Base-by-base conservation (phyloP, 2,113 vertebrate species). In the Odocoileus hemionus region DNA sequence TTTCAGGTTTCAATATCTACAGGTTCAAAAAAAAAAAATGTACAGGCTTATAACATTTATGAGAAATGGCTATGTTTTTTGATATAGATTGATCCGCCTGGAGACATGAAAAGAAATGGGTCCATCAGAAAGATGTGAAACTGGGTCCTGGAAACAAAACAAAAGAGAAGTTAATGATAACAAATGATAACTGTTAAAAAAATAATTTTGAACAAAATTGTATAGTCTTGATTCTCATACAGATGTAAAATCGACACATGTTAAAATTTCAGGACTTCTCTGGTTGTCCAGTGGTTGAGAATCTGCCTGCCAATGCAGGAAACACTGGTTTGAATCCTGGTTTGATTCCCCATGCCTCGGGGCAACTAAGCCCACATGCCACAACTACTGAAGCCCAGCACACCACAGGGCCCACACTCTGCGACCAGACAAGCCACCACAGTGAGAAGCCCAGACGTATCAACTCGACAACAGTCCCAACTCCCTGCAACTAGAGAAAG, bases 111-210 rank as follows among this genome's bases (percentile, higher is more conserved):
- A 92, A 54, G 30, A 88, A 92, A 79, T 4, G 78, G 1, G 15
- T 60, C 80, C 33, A 43, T 85, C 64, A 89, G 28, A 94, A 83
- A 96, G 39, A 89, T 64, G 28, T 92, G 39, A 89, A 85, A 85
- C 47, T 84, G 45, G 25, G 33, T 85, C 92, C 28, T 7, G 21
- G 19, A 84, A 92, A 36, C 78, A 95, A 87, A 88, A 55, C 52
- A 28, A 47, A 96, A 85, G 55, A 61, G 21, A 80, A 86, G 57
- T 91, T 96, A 67, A 58, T 78, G 55, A 54, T 19, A 88, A 19
- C 55, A 64, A 50, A 84, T 33, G 54, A 23, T 78, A 92, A 36
- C 25, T 78, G 11, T 88, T 55, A 94, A 74, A 82, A 74, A 70
- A 89, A 78, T 64, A 80, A 26, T 90, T 86, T 89, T 85, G 21